Percentiles rank a stretch among this genome's conserved stretches.
Evolutionary conservation across 2,797 vertebrate species (phyloP).

Genomic region (Thripadectes ignobilis): DNA sequence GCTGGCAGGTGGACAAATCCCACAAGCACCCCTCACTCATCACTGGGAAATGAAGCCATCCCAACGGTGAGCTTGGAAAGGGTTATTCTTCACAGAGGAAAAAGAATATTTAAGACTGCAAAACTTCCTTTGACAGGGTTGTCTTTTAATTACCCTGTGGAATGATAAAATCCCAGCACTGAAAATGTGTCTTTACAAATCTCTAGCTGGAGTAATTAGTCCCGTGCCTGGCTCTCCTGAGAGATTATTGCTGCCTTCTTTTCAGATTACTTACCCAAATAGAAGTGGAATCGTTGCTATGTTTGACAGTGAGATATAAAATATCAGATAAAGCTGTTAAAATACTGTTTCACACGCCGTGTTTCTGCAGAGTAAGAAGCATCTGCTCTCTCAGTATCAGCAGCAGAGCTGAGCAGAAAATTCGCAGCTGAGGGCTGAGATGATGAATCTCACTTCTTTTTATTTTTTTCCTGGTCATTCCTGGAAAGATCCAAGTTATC

Average conservation of each 20-base stretch:
- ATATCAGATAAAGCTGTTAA: constrained; percentile 72
- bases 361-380: constrained; percentile 56
- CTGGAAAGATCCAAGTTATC: neutral
- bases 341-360: constrained; percentile 32
- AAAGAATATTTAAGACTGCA: constrained; percentile 13
- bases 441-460: constrained; percentile 27
- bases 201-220: constrained; percentile 70
- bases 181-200: constrained; percentile 66
- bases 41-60: neutral
- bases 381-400: constrained; percentile 35
- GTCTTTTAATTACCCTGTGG: constrained; percentile 66
- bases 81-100: neutral
- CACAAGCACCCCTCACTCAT: fast-evolving
- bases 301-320: constrained; percentile 69
- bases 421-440: constrained; percentile 45
- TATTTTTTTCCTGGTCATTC: neutral
- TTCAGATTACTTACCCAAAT: constrained; percentile 69
- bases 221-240: constrained; percentile 64
- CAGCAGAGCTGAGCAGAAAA: constrained; percentile 39
- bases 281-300: constrained; percentile 64
- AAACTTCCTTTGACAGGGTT: constrained; percentile 57
- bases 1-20: neutral
- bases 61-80: neutral
- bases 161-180: constrained; percentile 66
- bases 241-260: constrained; percentile 67